Conservation (phyloP, 2,888 invertebrate species). For the Disparrhopalites patrizii region DNA sequence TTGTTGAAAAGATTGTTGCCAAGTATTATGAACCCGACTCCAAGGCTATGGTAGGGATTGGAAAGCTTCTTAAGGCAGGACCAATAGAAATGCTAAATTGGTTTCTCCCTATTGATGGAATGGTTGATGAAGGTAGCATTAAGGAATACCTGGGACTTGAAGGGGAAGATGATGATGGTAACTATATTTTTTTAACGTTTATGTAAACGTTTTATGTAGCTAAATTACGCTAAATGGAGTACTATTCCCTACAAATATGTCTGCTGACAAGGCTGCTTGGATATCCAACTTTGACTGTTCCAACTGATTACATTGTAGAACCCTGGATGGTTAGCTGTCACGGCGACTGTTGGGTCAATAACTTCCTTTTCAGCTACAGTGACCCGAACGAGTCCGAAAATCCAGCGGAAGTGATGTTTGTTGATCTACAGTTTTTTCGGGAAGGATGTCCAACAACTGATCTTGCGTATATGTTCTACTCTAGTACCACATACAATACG, state of each 20-base stretch:
- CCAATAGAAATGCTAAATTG: neutral
- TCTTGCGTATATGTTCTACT: slow-evolving; percentile 33
- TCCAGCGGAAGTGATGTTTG: slow-evolving; percentile 23
- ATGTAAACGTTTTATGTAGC: neutral
- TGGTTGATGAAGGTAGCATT: neutral
- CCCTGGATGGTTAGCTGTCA: slow-evolving; percentile 30
- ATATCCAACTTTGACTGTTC: too few species aligned
- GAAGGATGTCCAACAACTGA: slow-evolving; percentile 35
- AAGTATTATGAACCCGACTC: neutral
- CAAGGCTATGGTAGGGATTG: slow-evolving; percentile 1
- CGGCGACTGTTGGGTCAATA: slow-evolving; percentile 38
- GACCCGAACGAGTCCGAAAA: neutral
- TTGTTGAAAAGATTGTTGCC: neutral
- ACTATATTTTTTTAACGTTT: neutral
- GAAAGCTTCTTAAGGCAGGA: neutral
- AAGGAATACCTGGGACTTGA: neutral
- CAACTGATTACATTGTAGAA: slow-evolving; percentile 13
- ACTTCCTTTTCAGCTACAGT: slow-evolving; percentile 33
- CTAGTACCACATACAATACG: slow-evolving; percentile 29
- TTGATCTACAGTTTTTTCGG: slow-evolving; percentile 34
- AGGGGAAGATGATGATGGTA: neutral
- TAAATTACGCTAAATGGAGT: neutral
- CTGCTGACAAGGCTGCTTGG: too few species aligned
- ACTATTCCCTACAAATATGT: neutral
- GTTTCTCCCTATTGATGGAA: slow-evolving; percentile 1